A percentile compares a stretch with the other conserved stretches of the same genome.
Conservation (phyloP, 23 tunicate genomes). For the Trididemnum nubilum region DNA sequence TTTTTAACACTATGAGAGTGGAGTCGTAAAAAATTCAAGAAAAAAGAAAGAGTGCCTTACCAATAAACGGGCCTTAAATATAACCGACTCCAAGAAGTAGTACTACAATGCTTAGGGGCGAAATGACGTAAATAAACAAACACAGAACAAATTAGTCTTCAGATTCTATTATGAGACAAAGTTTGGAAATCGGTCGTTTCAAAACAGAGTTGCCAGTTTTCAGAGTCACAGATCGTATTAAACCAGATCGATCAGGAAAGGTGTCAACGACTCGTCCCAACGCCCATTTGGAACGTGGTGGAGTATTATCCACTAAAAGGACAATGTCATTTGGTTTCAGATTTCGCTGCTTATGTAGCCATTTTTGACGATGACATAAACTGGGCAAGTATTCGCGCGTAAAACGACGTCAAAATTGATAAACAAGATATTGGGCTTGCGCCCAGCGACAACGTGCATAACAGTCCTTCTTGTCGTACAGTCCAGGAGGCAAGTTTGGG, state of each 20-base stretch:
- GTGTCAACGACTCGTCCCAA: conserved; percentile 18
- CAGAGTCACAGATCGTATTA: conserved; percentile 11
- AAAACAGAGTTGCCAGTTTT: not conserved
- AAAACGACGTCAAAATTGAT: conserved; percentile 31
- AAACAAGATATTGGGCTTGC: conserved; percentile 19
- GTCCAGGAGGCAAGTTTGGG: not conserved
- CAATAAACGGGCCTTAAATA: too few relatives aligned
- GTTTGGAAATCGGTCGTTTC: conserved; percentile 17
- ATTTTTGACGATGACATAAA: conserved; percentile 8
- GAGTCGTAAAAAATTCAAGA: too few relatives aligned
- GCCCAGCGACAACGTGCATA: too few relatives aligned
- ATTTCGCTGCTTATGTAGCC: conserved; percentile 5
- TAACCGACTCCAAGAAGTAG: too few relatives aligned
- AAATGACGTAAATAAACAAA: too few relatives aligned
- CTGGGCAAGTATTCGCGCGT: conserved; percentile 20
- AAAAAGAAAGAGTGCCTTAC: too few relatives aligned
- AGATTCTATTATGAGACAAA: conserved; percentile 20
- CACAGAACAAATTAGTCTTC: too few relatives aligned
- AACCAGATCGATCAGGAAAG: conserved; percentile 24
- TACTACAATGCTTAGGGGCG: too few relatives aligned
- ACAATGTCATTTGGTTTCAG: conserved; percentile 22
- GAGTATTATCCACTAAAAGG: conserved; percentile 15
- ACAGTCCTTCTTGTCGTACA: not conserved
- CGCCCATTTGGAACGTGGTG: conserved; percentile 25
- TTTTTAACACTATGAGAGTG: too few relatives aligned